Percentiles rank a stretch among this genome's conserved stretches.
phyloP scores from a whole-genome alignment of 2,888 invertebrate genomes.

The Phortica okadai region DNA sequence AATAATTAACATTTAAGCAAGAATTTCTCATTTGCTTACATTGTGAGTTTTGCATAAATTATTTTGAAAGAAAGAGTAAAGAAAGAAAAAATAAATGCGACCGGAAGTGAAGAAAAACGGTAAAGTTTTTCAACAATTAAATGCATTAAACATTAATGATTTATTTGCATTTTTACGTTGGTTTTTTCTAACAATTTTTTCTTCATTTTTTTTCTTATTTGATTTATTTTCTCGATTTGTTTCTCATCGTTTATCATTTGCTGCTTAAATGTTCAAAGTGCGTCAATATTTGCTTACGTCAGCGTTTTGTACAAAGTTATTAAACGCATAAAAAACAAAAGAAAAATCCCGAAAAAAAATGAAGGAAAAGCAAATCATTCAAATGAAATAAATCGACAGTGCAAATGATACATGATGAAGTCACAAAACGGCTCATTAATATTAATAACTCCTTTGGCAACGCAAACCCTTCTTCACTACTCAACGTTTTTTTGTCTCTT shows the following conservation, averaged over 20 bases:
- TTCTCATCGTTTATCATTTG: too few species aligned
- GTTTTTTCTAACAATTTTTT: too few species aligned
- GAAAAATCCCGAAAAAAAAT: too few species aligned
- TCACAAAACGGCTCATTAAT: slow-evolving; percentile 20
- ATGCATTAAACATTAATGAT: neutral
- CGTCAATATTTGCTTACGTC: too few species aligned
- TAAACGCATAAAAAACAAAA: too few species aligned
- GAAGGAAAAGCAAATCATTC: neutral
- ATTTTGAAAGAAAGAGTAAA: neutral
- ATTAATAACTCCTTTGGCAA: slow-evolving; percentile 9
- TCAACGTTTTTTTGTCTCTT: neutral
- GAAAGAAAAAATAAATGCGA: neutral
- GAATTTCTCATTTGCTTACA: neutral
- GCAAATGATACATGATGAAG: slow-evolving; percentile 12
- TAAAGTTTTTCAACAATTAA: neutral
- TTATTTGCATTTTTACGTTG: neutral
- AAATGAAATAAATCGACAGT: slow-evolving; percentile 1
- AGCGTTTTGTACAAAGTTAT: too few species aligned
- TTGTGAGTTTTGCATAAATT: neutral
- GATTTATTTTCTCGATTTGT: too few species aligned
- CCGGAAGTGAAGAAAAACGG: neutral
- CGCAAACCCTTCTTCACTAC: neutral
- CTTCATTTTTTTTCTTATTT: too few species aligned
- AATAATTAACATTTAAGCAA: neutral
- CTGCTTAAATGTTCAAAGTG: too few species aligned